These are phyloP conservation scores for Smittia aterrima DNA, from an alignment of 2,888 invertebrate genomes.

Conservation along the genomic window DNA sequence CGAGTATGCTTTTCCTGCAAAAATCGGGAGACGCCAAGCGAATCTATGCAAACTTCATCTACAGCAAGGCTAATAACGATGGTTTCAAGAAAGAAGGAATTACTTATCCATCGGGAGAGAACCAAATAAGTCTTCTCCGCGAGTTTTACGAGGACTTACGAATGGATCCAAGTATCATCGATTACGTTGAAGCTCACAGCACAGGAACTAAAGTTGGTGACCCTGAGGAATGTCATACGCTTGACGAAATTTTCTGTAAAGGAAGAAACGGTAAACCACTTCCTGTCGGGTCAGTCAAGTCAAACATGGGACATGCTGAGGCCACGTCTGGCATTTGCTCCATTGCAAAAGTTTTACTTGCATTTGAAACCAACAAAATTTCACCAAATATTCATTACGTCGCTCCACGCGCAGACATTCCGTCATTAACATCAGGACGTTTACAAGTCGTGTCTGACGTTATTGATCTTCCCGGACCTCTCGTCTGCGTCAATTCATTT, in stretches of 20 bases:
- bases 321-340: conserved; percentile 76
- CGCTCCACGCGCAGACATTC: conserved; percentile 57
- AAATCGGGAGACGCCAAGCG: conserved; percentile 54
- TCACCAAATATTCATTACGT: conserved; percentile 78
- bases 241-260: conserved; percentile 70
- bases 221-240: conserved; percentile 76
- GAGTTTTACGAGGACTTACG: conserved; percentile 77
- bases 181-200: conserved; percentile 93
- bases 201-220: conserved; percentile 75
- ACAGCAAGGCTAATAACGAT: conserved; percentile 81
- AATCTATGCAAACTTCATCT: conserved; percentile 57
- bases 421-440: conserved; percentile 59
- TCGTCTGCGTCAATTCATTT: conserved; percentile 78
- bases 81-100: conserved; percentile 82
- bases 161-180: conserved; percentile 71
- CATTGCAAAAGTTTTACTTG: conserved; percentile 70
- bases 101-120: conserved; percentile 69
- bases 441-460: conserved; percentile 68
- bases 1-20: conserved; percentile 65
- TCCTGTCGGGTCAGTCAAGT: conserved; percentile 79
- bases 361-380: conserved; percentile 71
- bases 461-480: conserved; percentile 62
- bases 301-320: conserved; percentile 85
- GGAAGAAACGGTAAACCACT: conserved; percentile 56
- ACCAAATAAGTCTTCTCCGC: conserved; percentile 70